Base-by-base conservation (phyloP, 2,888 invertebrate species). In the Unio delphinus region DNA sequence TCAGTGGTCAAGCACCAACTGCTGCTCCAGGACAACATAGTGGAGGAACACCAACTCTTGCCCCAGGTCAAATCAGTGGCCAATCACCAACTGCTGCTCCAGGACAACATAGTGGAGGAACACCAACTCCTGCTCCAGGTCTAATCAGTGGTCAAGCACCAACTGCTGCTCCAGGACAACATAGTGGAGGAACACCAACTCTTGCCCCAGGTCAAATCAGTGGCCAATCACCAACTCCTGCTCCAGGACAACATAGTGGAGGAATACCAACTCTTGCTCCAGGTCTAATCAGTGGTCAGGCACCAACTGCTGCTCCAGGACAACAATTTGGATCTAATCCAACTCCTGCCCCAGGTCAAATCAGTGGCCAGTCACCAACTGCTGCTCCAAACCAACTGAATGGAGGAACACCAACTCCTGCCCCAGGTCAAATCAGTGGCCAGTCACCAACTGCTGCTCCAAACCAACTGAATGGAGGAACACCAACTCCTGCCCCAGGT, bases 261-360 rank as follows among this genome's bases (percentile, higher is more conserved):
- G 62, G 65, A n/a, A 61, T 71, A 56, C 76, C 76, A 69, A 73
- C 72, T 15, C 72, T 70, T 57, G 64, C 69, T 61, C 76, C 74
- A 69, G 64, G 65, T 11, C 6, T 65, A 4, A 58, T 30, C 17
- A 55, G 68, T 45, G 74, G 74, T 45, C 56, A 64, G 11, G 61
- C 77, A 61, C 69, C 74, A 69, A 71, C 75, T 28, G 75, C 63
- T 56, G 45, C 20, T 15, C 66, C 66, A 45, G 60, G 34, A 23
- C 60, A 60, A 57, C 61, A 17, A 59, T 17, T 4, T 17, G 55
- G 55, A 26, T 89, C 28, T 55, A n/a, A 34, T 23, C 55, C 65
- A 20, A 65, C 61, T 11, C 64, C 59, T 26, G 57, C 59, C 20
- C 65, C 65, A 23, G 60, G 61, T 2, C 23, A 55, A 45, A 61